These are phyloP conservation scores for Lamellibrachia satsuma DNA, from an alignment of 2,888 invertebrate genomes.

Conservation along the genomic window DNA sequence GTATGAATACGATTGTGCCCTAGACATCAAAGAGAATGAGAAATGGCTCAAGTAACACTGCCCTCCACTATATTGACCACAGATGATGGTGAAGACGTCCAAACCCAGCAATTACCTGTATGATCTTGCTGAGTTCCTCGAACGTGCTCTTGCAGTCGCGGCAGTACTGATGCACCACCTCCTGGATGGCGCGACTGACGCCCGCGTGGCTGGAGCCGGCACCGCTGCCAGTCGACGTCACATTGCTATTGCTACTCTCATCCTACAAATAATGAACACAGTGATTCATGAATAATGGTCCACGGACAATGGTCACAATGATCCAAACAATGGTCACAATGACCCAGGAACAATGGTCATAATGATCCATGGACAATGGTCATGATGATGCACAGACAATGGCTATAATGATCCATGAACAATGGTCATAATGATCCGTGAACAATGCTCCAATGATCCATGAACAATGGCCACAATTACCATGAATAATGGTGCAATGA, in stretches of 20 bases:
- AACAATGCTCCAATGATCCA: too few species aligned
- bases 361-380: neutral
- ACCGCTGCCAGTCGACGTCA: neutral
- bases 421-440: too few species aligned
- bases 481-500: too few species aligned
- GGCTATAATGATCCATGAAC: too few species aligned
- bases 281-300: neutral
- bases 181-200: constrained; percentile 77
- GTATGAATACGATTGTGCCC: too few species aligned
- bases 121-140: constrained; percentile 83
- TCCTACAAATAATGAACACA: neutral
- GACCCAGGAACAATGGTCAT: too few species aligned
- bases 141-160: constrained; percentile 93
- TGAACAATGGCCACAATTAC: too few species aligned
- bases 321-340: too few species aligned
- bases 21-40: too few species aligned
- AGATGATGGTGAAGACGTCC: neutral
- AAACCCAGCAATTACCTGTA: constrained; percentile 63
- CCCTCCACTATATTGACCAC: too few species aligned
- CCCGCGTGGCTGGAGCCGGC: constrained; percentile 21
- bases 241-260: neutral
- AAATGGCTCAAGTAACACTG: too few species aligned
- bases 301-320: too few species aligned
- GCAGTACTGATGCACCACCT: constrained; percentile 93
- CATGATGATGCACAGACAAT: neutral